Evolutionary conservation across 1,140 invertebrate genomes (phyloP), one percentile per base, ranked within the genome.

Genomic region (Charaxes varanes): DNA sequence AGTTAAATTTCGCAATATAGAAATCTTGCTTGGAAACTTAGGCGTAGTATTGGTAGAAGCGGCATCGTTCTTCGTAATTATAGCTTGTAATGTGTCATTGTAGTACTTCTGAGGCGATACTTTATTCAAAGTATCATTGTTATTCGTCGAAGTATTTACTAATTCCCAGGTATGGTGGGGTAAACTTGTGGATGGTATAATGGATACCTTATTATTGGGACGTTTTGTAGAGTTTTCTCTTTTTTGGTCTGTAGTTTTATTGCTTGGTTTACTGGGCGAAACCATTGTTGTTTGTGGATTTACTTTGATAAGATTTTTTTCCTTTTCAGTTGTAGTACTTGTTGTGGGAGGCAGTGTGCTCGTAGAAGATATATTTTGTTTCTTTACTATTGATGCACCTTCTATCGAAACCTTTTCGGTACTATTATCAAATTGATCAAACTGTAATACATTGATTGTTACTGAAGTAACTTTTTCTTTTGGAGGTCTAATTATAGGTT

Each of bases 11-110:
- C 52, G 53, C 11, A 81, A 45, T 21, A 83, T 55, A 8, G 79
- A 73, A 43, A 73, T 53, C 42, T 79, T 80, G 24, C 55, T 73
- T 3, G 81, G 67, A 56, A 85, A 77, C 58, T 74, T 84, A 18
- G 85, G 85, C 24, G 80, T 79, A 5, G 85, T 85, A 38, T 84
- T 81, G 1, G 67, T 63, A 34, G 71, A 68, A 6, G 65, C 38
- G 19, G 65, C 82, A 42, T 83, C 79, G 62, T 86, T 84, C 66
- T 71, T 83, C 3, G 77, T 84, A 22, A 86, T 83, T 10, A 85
- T 80, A 3, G 83, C 83, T 61, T 85, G 83, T 42, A 86, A 58
- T 14, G 85, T 86, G 41, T 86, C 81, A 43, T 86, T 84, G 18
- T 80, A 85, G 57, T 73, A 76, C 61, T 81, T 85, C 53, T 72